Conservation (phyloP, 30 jellyfish, hydroid and myxozoan species). For the Hydra vulgaris region DNA sequence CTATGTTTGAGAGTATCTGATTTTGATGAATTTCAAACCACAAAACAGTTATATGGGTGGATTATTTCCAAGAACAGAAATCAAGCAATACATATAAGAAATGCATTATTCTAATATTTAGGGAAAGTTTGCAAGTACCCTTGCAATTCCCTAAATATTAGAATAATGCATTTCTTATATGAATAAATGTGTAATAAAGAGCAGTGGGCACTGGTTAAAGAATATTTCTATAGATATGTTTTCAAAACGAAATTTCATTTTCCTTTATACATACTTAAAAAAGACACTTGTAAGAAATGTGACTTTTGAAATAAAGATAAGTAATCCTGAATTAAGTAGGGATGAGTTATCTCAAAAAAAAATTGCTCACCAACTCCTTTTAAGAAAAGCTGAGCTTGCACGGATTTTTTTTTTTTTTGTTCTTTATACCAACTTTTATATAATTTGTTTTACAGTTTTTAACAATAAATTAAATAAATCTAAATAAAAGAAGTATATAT, state of each 20-base stretch:
- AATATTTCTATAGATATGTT: not conserved
- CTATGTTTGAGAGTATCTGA: not conserved
- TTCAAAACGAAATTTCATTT: not conserved
- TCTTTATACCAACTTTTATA: no score
- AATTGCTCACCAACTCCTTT: not conserved
- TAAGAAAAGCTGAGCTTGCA: no score
- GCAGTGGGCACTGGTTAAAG: not conserved
- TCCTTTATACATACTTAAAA: not conserved
- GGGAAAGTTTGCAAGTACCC: not conserved
- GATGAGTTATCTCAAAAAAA: not conserved
- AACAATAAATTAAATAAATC: no score
- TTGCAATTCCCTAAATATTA: not conserved
- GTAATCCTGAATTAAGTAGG: not conserved
- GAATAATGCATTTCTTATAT: not conserved
- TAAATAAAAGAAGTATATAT: no score
- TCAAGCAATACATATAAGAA: not conserved
- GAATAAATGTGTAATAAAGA: not conserved
- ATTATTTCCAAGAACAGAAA: not conserved
- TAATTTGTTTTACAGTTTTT: no score
- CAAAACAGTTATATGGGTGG: not conserved
- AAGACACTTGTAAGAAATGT: not conserved
- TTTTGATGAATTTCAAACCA: not conserved
- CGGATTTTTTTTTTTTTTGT: no score
- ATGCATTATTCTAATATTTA: no score
- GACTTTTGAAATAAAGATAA: not conserved